A percentile compares a stretch with the other conserved stretches of the same genome.
Evolutionary conservation across 2,113 vertebrate genomes (phyloP).

Genomic region (Dicerorhinus sumatrensis): DNA sequence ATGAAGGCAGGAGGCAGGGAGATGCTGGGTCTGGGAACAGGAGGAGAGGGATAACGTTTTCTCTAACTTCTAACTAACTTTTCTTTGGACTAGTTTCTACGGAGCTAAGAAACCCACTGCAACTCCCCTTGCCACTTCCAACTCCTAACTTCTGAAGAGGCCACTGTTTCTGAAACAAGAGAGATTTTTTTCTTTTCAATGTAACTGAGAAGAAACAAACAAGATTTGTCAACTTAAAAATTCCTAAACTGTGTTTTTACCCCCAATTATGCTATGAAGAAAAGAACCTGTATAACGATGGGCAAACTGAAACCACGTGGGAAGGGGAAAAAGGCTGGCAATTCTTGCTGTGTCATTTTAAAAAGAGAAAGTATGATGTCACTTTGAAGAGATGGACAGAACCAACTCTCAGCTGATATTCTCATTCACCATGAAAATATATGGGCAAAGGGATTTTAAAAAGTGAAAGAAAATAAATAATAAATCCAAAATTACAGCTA

Average conservation of each 20-base stretch:
- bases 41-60: background rate
- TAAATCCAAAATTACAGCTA: background rate
- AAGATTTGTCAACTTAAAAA: background rate
- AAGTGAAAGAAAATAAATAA: background rate
- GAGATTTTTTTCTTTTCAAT: background rate
- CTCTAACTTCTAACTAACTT: background rate
- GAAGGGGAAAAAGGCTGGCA: background rate
- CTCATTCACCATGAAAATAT: background rate
- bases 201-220: background rate
- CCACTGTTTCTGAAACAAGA: background rate
- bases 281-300: background rate
- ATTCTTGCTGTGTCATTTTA: background rate
- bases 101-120: background rate
- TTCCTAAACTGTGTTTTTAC: background rate
- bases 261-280: background rate
- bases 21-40: background rate
- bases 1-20: background rate
- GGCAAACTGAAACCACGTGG: background rate
- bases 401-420: background rate
- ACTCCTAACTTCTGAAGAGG: background rate
- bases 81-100: too few species aligned
- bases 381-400: constrained; percentile 9
- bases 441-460: background rate
- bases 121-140: background rate
- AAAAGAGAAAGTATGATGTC: background rate